Percentiles rank a stretch among this genome's conserved stretches.
Evolutionary conservation across 2,888 invertebrate genomes (phyloP).

Genomic region (Ennomos erosarius): DNA sequence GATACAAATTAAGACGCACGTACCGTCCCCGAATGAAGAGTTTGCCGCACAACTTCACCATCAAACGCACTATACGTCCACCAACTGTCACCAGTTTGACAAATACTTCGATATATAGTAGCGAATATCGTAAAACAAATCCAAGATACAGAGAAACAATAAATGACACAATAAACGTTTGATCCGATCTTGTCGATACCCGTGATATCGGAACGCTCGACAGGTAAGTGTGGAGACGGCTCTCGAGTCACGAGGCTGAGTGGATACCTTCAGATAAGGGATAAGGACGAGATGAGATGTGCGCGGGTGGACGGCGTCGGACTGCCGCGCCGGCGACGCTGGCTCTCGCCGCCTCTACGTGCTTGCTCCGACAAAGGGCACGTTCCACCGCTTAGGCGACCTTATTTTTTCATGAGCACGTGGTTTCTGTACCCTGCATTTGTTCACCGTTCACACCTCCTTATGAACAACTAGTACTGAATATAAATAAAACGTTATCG

Average conservation of each 20-base stretch:
- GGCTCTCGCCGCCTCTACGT: constrained; percentile 59
- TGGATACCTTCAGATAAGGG: constrained; percentile 63
- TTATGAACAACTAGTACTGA: constrained; percentile 31
- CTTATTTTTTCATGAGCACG: constrained; percentile 60
- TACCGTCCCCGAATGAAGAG: constrained; percentile 28
- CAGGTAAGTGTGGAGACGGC: constrained; percentile 46
- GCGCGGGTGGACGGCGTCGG: constrained; percentile 50
- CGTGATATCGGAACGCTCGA: constrained; percentile 52
- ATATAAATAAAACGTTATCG: constrained; percentile 29
- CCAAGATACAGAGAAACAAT: constrained; percentile 46
- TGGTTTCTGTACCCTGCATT: constrained; percentile 45
- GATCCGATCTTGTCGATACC: constrained; percentile 53
- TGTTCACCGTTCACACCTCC: constrained; percentile 32
- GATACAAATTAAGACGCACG: constrained; percentile 15
- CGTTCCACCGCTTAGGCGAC: constrained; percentile 53
- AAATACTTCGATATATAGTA: constrained; percentile 44
- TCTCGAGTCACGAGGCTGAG: constrained; percentile 64
- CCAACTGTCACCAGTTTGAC: constrained; percentile 38
- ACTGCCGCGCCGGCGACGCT: constrained; percentile 56
- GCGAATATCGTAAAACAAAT: constrained; percentile 51
- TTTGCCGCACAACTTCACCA: constrained; percentile 35
- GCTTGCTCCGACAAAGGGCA: constrained; percentile 61
- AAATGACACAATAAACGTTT: constrained; percentile 54
- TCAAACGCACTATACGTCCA: constrained; percentile 43
- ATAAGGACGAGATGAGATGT: constrained; percentile 60